These are phyloP conservation scores for Taurulus bubalis DNA, from an alignment of 2,113 vertebrate species.

Conservation along the genomic window DNA sequence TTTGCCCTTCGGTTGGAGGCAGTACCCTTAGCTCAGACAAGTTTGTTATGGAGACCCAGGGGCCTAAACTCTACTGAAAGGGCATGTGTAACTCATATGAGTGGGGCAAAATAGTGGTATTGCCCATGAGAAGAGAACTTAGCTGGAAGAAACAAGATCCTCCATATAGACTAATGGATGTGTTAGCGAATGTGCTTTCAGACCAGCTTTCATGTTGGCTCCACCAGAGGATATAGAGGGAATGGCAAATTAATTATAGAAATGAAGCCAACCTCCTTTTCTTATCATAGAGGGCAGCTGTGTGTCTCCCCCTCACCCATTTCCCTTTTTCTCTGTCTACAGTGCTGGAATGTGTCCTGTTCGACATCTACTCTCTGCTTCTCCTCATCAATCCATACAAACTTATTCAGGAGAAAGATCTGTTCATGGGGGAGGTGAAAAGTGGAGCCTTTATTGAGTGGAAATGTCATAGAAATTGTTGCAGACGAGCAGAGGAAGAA, in stretches of 20 bases:
- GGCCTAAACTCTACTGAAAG: slow-evolving; percentile 69
- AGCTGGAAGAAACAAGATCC: slow-evolving; percentile 80
- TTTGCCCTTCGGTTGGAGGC: slow-evolving; percentile 70
- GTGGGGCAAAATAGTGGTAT: slow-evolving; percentile 54
- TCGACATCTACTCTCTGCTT: slow-evolving; percentile 43
- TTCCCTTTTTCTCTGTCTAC: slow-evolving; percentile 38
- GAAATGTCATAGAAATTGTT: slow-evolving; percentile 59
- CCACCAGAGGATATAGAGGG: slow-evolving; percentile 78
- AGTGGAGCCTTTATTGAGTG: slow-evolving; percentile 66
- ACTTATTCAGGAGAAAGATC: slow-evolving; percentile 60
- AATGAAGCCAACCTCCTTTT: slow-evolving; percentile 76
- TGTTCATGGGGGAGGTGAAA: slow-evolving; percentile 57
- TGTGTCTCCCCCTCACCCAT: slow-evolving; percentile 46
- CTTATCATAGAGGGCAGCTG: slow-evolving; percentile 79
- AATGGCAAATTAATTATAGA: slow-evolving; percentile 83
- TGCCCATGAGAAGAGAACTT: slow-evolving; percentile 75
- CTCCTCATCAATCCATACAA: slow-evolving; percentile 69
- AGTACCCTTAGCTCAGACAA: slow-evolving; percentile 58
- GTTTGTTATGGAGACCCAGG: slow-evolving; percentile 62
- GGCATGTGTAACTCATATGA: slow-evolving; percentile 69
- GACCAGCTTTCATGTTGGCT: slow-evolving; percentile 84
- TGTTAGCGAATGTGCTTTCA: slow-evolving; percentile 77
- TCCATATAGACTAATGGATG: slow-evolving; percentile 81
- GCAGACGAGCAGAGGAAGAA: slow-evolving; percentile 40
- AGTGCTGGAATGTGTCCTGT: slow-evolving; percentile 54